Conservation (phyloP, 2,113 vertebrate species). For the Sylvicapra grimmia region DNA sequence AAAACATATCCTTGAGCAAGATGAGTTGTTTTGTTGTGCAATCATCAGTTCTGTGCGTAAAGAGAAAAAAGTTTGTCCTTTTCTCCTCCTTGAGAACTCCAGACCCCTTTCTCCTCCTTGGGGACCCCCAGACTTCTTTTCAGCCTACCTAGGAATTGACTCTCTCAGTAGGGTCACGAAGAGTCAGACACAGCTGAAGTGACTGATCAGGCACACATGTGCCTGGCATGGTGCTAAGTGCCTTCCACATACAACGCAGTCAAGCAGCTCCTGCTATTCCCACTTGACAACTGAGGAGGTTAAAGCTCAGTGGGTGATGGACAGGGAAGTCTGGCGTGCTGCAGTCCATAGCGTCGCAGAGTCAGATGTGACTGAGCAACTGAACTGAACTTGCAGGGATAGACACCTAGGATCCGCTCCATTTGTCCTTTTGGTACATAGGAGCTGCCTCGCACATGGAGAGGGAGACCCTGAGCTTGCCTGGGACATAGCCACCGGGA, state of each 20-base stretch:
- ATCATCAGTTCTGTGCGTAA: neutral
- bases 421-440: neutral
- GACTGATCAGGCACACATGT: neutral
- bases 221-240: too few relatives aligned
- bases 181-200: neutral
- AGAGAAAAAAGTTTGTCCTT: neutral
- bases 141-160: neutral
- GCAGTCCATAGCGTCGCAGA: neutral
- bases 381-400: neutral
- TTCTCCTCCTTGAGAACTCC: neutral
- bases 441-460: neutral
- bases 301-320: neutral
- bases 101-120: neutral
- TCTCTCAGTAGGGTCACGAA: neutral
- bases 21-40: neutral
- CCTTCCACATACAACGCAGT: accelerated
- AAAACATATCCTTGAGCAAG: neutral
- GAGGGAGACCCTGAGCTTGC: neutral
- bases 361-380: neutral
- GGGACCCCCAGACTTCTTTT: neutral
- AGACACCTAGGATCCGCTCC: too few relatives aligned
- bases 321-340: neutral
- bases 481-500: too few relatives aligned
- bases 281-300: accelerated
- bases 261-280: neutral